phyloP scores from a whole-genome alignment of 2,888 invertebrate species.

The Monoplex corrugatus region DNA sequence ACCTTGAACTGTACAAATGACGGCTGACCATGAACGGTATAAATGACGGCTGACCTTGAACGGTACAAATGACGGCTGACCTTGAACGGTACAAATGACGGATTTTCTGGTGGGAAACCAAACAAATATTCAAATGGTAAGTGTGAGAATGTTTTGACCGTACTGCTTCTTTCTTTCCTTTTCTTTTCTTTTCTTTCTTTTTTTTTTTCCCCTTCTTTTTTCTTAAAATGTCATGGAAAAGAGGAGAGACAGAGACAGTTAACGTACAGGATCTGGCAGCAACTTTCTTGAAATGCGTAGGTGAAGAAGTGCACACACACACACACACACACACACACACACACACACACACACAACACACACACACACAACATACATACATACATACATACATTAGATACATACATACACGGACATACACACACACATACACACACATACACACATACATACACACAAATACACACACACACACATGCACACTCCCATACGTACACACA shows the following conservation, averaged over 20 bases:
- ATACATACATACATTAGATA: neutral
- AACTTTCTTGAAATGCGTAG: neutral
- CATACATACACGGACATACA: neutral
- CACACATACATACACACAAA: slow-evolving; percentile 18
- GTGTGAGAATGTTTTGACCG: too few species aligned
- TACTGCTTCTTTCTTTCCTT: too few species aligned
- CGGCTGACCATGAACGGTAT: too few species aligned
- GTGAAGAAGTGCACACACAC: neutral
- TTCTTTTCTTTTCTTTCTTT: neutral
- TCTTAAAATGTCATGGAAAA: neutral
- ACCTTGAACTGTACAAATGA: too few species aligned
- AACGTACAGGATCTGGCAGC: too few species aligned
- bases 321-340: neutral
- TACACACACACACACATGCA: neutral
- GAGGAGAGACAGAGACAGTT: too few species aligned
- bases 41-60: too few species aligned
- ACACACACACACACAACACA: neutral
- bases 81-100: too few species aligned
- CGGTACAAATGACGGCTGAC: too few species aligned
- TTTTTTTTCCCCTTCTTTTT: neutral
- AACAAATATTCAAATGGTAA: too few species aligned
- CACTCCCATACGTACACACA: slow-evolving; percentile 18
- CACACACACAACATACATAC: neutral
- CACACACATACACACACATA: neutral
- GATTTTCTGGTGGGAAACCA: too few species aligned